These are phyloP conservation scores for Tyrannus savana DNA, from an alignment of 2,113 vertebrate genomes.

Conservation along the genomic window DNA sequence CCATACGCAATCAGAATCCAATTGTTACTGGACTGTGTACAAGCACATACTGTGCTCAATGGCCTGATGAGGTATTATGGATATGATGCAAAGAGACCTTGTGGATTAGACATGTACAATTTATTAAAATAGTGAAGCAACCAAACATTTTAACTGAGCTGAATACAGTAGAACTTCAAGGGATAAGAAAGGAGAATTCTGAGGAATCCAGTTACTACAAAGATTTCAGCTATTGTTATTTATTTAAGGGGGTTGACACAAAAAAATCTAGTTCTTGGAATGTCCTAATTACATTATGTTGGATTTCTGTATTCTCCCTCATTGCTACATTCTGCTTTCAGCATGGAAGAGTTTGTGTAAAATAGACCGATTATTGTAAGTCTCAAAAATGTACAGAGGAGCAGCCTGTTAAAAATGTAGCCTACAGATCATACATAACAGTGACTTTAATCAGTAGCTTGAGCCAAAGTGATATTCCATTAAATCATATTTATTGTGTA, in stretches of 20 bases:
- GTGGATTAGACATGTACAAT: constrained; percentile 76
- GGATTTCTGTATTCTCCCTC: constrained; percentile 15
- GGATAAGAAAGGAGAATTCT: constrained; percentile 7
- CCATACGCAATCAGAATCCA: constrained; percentile 83
- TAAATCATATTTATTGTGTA: constrained; percentile 51
- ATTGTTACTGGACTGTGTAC: constrained; percentile 85
- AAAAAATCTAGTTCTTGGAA: background rate
- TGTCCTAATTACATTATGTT: constrained; percentile 14
- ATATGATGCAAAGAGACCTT: constrained; percentile 78
- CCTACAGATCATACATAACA: constrained; percentile 40
- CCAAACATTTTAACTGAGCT: constrained; percentile 57
- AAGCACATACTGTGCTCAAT: constrained; percentile 93
- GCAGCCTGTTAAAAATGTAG: constrained; percentile 68
- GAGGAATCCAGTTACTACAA: background rate
- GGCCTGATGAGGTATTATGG: constrained; percentile 87
- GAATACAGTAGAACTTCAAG: constrained; percentile 29
- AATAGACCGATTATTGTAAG: constrained; percentile 62
- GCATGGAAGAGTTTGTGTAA: constrained; percentile 53
- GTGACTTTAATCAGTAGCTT: constrained; percentile 62
- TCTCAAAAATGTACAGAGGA: constrained; percentile 54
- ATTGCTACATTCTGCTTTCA: constrained; percentile 42
- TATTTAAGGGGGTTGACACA: background rate
- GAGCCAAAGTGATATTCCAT: constrained; percentile 52
- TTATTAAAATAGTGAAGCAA: constrained; percentile 76
- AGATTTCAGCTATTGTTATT: constrained; percentile 1